Evolutionary conservation across 2,113 vertebrate species (phyloP), one percentile per base, ranked within the genome.

Genomic region (Brachyhypopomus occidentalis): DNA sequence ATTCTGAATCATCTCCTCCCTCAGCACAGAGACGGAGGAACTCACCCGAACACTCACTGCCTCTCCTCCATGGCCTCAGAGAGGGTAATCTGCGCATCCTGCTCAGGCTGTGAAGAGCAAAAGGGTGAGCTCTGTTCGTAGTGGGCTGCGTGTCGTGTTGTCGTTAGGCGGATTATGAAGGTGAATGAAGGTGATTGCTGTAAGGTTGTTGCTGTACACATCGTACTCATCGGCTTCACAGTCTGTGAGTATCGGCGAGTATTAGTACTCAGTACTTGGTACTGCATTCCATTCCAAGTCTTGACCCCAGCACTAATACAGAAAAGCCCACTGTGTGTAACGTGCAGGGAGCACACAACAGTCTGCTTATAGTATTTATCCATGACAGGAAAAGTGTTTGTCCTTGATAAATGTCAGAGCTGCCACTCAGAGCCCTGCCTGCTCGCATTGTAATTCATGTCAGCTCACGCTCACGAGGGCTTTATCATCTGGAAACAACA

Each of bases 341-440:
- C 62, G 22, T 48, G 64, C 41, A 56, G 5, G 23, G 30, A 58
- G 34, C 6, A 45, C 72, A 83, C 45, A 38, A 59, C 5, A 25
- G n/a, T 16, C 36, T 75, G 72, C 55, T 71, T 82, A 72, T 30
- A 82, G 80, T 72, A 82, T 77, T 82, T 82, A 82, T 52, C 79
- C 76, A 79, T 82, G 83, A 75, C 63, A 82, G 58, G 59, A 70
- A 73, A 78, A 71, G 73, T 86, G 74, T 84, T 82, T 78, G 78
- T 83, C 75, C 75, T 76, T 63, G 74, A 79, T 82, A 83, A 89
- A 89, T 87, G 83, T 86, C 80, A 88, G 38, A 60, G 27, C 83
- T 79, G 88, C 75, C 87, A 86, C 52, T 84, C 78, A 84, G 25
- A 76, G 59, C 58, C 7, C 19, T 75, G 25, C 59, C 36, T 71